A percentile compares a stretch with the other conserved stretches of the same genome.
Conservation (phyloP, 1,140 invertebrate genomes). For the Temnothorax nylanderi region DNA sequence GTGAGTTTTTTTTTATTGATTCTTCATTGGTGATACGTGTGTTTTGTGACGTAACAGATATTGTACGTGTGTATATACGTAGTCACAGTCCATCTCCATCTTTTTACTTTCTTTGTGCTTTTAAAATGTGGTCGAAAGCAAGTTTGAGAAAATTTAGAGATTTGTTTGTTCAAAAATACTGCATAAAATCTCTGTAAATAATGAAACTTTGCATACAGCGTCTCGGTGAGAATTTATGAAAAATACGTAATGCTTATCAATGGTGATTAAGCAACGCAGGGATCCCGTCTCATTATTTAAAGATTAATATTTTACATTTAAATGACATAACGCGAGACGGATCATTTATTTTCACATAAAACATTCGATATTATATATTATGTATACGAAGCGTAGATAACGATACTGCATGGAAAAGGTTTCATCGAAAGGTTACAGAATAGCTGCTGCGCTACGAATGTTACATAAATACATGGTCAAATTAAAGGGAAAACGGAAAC, state of each 20-base stretch:
- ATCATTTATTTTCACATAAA: neutral
- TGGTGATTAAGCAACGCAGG: neutral
- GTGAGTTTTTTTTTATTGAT: constrained; percentile 41
- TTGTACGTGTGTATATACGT: neutral
- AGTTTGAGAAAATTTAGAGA: constrained; percentile 2
- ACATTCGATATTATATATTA: neutral
- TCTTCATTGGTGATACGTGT: neutral
- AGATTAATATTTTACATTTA: neutral
- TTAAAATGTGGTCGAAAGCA: neutral
- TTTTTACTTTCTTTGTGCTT: neutral
- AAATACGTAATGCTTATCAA: neutral
- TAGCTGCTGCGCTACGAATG: neutral
- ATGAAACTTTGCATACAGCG: neutral
- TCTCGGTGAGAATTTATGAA: neutral
- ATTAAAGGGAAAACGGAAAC: constrained; percentile 6
- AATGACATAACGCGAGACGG: neutral
- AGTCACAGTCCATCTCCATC: neutral
- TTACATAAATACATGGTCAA: constrained; percentile 9
- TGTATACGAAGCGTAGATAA: neutral
- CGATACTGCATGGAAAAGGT: neutral
- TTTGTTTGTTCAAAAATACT: neutral
- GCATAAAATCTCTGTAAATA: neutral
- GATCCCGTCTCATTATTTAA: neutral
- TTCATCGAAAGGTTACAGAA: neutral
- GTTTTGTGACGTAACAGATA: constrained; percentile 21